A percentile compares a stretch with the other conserved stretches of the same genome.
These are phyloP conservation scores for Deroptyus accipitrinus DNA, from an alignment of 2,113 vertebrate species.

Conservation along the genomic window DNA sequence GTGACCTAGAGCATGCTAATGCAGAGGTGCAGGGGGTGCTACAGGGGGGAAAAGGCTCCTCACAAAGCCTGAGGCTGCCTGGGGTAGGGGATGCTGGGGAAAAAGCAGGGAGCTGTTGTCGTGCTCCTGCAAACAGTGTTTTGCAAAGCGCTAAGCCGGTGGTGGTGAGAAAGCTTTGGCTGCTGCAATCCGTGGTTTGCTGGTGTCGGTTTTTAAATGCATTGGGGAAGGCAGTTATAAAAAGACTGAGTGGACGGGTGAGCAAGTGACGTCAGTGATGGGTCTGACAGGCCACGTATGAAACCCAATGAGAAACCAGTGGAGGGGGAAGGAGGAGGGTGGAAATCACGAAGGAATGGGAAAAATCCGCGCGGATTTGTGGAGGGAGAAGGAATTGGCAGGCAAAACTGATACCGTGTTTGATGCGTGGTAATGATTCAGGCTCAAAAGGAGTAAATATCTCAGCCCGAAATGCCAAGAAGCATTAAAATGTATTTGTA, in stretches of 20 bases:
- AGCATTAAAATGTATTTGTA: not conserved
- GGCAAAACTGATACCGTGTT: not conserved
- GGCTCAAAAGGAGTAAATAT: not conserved
- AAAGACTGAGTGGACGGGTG: not conserved
- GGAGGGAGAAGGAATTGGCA: not conserved
- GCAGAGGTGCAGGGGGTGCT: not conserved
- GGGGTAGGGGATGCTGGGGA: not conserved
- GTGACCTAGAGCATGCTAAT: not conserved
- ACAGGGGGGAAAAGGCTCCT: fast-evolving
- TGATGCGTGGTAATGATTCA: fast-evolving
- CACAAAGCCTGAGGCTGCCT: not conserved
- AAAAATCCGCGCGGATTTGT: not conserved
- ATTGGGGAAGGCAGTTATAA: not conserved
- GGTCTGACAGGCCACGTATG: not conserved
- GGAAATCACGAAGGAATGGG: not conserved
- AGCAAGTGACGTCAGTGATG: not conserved
- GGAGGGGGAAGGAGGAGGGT: not conserved
- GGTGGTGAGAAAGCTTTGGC: not conserved
- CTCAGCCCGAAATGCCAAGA: not conserved
- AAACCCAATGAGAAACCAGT: not conserved
- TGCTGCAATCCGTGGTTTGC: not conserved
- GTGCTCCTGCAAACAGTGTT: fast-evolving
- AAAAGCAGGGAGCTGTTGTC: fast-evolving
- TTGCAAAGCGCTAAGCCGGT: not conserved
- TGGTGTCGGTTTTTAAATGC: not conserved